Evolutionary conservation across 2,797 vertebrate species (phyloP), one percentile per base, ranked within the genome.

Genomic region (Dipus sagitta): DNA sequence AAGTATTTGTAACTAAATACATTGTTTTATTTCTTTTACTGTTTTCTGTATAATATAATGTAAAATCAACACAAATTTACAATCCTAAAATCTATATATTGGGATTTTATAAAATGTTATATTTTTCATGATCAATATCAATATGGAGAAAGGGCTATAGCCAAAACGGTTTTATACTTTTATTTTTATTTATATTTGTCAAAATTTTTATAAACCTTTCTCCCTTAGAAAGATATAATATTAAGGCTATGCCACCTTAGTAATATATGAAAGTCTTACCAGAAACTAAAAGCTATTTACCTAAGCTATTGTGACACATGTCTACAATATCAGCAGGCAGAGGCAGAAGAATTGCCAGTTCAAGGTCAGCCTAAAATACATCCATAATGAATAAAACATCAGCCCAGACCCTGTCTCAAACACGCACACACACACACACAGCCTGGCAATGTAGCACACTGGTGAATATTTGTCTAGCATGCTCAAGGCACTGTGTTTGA

Each of bases 161-260:
- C 15, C 34, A 86, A 96, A 96, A 47, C 6, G 9, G 47, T 47
- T 47, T 38, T 38, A 38, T 38, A 47, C 11, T 47, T 47, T 9
- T 47, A 47, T 47, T 47, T 47, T 47, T 47, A 47, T 47, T 47
- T 47, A 47, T 47, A 6, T 47, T 47, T 47, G 54, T 13, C 14
- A 21, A 92, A 96, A 93, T 82, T 9, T n/a, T 62, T 91, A 34
- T 1, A 12, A 68, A 86, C 30, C 42, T 88, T 88, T 84, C 81
- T 32, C 34, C 75, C 64, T 71, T 2, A 91, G 12, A 38, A 79
- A 11, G 65, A 62, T 76, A 85, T 24, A 62, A 72, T 64, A 28
- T 68, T 24, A 80, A 58, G 38, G 28, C 13, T 10, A 17, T 68
- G 14, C n/a, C 23, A 88, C 28, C 0, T 0, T 68, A 71, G 26